Evolutionary conservation across 1,140 invertebrate genomes (phyloP), one percentile per base, ranked within the genome.

Genomic region (Hestina assimilis): DNA sequence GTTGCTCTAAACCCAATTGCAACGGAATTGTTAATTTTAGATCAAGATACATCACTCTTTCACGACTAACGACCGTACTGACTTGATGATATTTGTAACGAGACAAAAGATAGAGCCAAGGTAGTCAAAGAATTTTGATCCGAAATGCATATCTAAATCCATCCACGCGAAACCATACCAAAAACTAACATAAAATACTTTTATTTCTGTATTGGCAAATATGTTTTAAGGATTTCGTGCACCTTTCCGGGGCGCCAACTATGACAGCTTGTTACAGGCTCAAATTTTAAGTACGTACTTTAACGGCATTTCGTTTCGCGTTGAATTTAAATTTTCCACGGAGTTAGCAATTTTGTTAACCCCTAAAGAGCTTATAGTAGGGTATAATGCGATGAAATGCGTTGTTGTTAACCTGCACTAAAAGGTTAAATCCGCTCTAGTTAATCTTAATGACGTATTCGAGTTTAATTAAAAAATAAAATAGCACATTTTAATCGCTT

Each of bases 331-430:
- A 38, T 38, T 38, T 35, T 31, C 12, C 31, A n/a, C 12, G 12
- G 31, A 35, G 31, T 35, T 35, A 15, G 31, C 31, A 35, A 35
- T 35, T 35, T 35, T 35, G 31, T 35, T 46, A 26, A 26, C 42
- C 42, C 19, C 43, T 17, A 46, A 46, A 46, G 43, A 46, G 43
- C 15, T 46, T 19, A 46, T 29, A 29, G 24, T 28, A 12, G 4
- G 43, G 6, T 35, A 46, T 46, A 46, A 46, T 46, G 43, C 24
- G 43, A 15, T n/a, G 17, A 29, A 46, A 29, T 46, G 43, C 31
- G 31, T 35, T 46, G 40, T 42, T 46, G 43, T 46, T 46, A 46
- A 46, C 24, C 43, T 23, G 19, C 9, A 46, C 24, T 46, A 46
- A 46, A 46, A 46, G 14, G 14, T 46, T 46, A 24, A 14, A 46